phyloP scores from a whole-genome alignment of 2,113 vertebrate species.

The Nesogale talazaci region DNA sequence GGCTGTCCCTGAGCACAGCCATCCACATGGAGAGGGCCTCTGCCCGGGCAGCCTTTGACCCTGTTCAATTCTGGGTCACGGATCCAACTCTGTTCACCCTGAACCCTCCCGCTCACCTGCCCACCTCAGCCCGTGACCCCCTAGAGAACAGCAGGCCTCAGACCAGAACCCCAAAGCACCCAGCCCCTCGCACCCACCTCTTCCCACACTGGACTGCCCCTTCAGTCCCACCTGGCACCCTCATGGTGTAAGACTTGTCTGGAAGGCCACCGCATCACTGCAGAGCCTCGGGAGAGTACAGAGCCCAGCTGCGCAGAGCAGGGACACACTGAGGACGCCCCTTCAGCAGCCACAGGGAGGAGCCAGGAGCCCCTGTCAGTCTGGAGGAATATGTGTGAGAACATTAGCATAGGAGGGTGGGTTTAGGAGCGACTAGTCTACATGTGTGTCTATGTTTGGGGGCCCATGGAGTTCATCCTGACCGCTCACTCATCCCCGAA shows the following conservation, averaged over 20 bases:
- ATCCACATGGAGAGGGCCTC: not conserved
- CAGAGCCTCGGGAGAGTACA: constrained; percentile 17
- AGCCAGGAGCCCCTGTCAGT: not conserved
- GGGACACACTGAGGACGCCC: too few species aligned
- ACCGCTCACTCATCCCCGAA: fast-evolving
- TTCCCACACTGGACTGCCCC: not conserved
- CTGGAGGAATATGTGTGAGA: not conserved
- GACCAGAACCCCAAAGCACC: not conserved
- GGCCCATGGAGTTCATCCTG: not conserved
- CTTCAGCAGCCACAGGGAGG: not conserved
- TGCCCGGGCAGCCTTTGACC: constrained; percentile 46
- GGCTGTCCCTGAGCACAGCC: not conserved
- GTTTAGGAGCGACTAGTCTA: not conserved
- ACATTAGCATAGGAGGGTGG: not conserved
- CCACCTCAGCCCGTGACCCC: not conserved
- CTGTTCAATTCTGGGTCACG: constrained; percentile 43
- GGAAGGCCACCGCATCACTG: not conserved
- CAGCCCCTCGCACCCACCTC: not conserved
- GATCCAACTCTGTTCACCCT: not conserved
- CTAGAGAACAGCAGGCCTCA: not conserved
- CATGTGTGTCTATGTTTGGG: not conserved
- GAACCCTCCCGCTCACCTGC: not conserved
- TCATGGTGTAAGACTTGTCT: not conserved
- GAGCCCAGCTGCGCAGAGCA: not conserved
- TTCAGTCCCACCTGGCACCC: not conserved